Conservation (phyloP, 1,140 invertebrate genomes). For the Formica exsecta region DNA sequence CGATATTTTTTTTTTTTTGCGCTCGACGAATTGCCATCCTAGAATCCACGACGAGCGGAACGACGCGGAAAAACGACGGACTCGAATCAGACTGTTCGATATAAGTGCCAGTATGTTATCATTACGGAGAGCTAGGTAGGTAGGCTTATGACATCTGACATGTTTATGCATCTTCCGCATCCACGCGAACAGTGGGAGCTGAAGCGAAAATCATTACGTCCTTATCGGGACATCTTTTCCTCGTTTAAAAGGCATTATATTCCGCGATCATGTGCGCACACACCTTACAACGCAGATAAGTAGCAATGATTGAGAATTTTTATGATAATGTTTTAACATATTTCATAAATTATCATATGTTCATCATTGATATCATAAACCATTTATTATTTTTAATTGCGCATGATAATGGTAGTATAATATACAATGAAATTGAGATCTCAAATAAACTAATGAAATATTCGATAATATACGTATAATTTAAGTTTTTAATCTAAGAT, state of each 20-base stretch:
- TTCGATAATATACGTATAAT: background rate
- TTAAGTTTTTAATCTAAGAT: background rate
- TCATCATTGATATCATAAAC: background rate
- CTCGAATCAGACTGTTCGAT: constrained; percentile 7
- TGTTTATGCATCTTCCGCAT: constrained; percentile 26
- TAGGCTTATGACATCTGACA: constrained; percentile 15
- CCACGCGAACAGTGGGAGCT: background rate
- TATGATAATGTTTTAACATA: background rate
- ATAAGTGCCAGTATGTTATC: background rate
- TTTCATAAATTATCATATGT: too few relatives aligned
- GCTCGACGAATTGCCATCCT: constrained; percentile 43
- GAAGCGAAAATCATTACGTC: constrained; percentile 35
- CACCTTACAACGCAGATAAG: background rate
- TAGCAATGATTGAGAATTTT: background rate
- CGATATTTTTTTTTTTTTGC: constrained; percentile 51
- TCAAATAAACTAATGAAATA: background rate
- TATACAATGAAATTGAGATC: too few relatives aligned
- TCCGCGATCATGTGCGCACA: background rate
- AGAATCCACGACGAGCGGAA: constrained; percentile 11
- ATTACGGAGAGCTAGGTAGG: background rate
- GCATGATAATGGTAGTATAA: too few relatives aligned
- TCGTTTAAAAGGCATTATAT: constrained; percentile 43
- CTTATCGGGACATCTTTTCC: constrained; percentile 24
- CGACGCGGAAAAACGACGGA: background rate
- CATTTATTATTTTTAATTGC: constrained; percentile 20